Conservation (phyloP, 2,113 vertebrate species). For the Callocephalon fimbriatum region DNA sequence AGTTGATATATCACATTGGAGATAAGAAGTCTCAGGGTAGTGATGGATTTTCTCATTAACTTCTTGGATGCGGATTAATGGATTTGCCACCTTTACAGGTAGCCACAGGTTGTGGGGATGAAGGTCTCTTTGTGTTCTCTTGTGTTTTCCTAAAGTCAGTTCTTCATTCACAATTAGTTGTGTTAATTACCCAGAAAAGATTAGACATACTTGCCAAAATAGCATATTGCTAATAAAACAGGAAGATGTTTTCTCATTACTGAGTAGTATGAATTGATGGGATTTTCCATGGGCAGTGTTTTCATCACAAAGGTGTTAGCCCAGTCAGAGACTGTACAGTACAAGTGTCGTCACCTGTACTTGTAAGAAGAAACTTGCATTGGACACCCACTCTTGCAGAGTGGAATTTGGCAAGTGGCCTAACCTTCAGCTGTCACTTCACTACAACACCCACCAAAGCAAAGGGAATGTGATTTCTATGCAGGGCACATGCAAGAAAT, state of each 20-base stretch:
- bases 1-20: background rate
- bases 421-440: background rate
- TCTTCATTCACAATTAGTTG: background rate
- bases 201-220: background rate
- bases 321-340: background rate
- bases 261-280: background rate
- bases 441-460: background rate
- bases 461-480: background rate
- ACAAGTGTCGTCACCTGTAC: background rate
- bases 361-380: background rate
- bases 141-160: background rate
- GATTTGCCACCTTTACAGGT: background rate
- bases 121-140: background rate
- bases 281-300: background rate
- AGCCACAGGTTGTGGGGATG: background rate
- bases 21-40: background rate
- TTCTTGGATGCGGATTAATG: background rate
- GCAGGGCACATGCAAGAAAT: background rate
- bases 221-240: background rate
- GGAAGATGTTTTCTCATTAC: background rate
- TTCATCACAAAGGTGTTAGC: background rate
- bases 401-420: background rate
- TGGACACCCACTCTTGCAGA: background rate
- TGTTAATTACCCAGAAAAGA: constrained; percentile 17
- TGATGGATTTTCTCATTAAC: background rate